Evolutionary conservation across 2,888 invertebrate species (phyloP), one percentile per base, ranked within the genome.

Genomic region (Nomada flava): DNA sequence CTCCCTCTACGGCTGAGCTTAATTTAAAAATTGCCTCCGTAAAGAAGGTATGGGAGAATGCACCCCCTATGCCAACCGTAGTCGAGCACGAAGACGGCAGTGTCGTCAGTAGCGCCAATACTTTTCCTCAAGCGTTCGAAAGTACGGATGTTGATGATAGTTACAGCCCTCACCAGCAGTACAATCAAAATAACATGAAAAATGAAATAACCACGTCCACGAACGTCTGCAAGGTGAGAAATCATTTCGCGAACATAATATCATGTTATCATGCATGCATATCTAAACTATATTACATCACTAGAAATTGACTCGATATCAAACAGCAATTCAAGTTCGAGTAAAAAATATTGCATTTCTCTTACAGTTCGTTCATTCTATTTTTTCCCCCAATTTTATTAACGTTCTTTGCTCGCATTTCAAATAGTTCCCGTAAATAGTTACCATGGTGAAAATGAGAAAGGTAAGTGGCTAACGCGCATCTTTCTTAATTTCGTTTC

Each of bases 11-110:
- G 55, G 98, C 98, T 55, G 98, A 98, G 94, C 95, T 98, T 87
- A 98, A 98, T 94, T 96, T 98, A 94, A 98, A 98, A 95, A 98
- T 98, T 89, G 98, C 98, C 53, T 98, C 98, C 85, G 98, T 98
- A 62, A 98, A 98, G 94, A 98, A 97, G 89, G 95, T 96, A 20
- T 98, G 97, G 97, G 97, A 98, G 91, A 95, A 93, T 84, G 94
- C 94, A 2, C 94, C 95, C 15, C 94, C 95, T 5, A 96, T 96
- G 96, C 96, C 96, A 20, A 95, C 96, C 0, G 96, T 96, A 23
- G 95, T 95, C 26, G 96, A 96, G 90, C 95, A 95, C 86, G 94
- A 94, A 64, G 94, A 95, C 92, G 89, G 94, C 89, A 94, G 95
- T 89, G 94, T 95, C 92, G 94, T 96, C 92, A 94, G 93, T 93